phyloP scores from a whole-genome alignment of 2,888 invertebrate genomes.

The Polyommatus iphigenia region DNA sequence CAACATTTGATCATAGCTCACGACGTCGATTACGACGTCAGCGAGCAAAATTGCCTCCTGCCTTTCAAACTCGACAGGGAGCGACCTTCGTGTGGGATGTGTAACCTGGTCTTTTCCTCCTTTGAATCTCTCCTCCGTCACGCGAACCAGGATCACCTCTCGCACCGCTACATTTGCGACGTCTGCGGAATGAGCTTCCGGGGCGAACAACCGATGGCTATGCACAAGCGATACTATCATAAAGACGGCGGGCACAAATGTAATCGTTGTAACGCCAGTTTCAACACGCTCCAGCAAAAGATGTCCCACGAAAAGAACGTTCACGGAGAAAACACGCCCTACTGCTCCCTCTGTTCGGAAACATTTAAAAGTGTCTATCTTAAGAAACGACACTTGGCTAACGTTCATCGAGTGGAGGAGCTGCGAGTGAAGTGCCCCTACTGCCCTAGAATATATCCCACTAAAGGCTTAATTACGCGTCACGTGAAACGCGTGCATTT shows the following conservation, averaged over 20 bases:
- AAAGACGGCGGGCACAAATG: conserved; percentile 69
- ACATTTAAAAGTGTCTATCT: conserved; percentile 71
- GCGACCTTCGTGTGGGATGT: conserved; percentile 66
- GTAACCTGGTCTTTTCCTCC: conserved; percentile 67
- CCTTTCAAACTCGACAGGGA: conserved; percentile 69
- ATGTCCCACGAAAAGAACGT: conserved; percentile 71
- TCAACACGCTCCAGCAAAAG: conserved; percentile 69
- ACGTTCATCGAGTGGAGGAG: conserved; percentile 68
- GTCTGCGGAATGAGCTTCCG: conserved; percentile 74
- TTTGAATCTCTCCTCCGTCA: conserved; percentile 70
- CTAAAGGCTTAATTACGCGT: conserved; percentile 80
- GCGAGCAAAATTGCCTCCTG: conserved; percentile 66
- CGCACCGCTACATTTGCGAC: conserved; percentile 73
- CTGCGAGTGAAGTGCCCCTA: conserved; percentile 71
- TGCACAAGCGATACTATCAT: conserved; percentile 73
- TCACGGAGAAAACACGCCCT: conserved; percentile 62
- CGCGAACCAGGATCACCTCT: conserved; percentile 69
- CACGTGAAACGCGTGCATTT: conserved; percentile 82
- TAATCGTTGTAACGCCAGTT: conserved; percentile 72
- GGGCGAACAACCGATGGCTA: conserved; percentile 71
- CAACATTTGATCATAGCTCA: conserved; percentile 72
- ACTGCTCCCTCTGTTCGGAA: conserved; percentile 68
- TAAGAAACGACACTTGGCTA: conserved; percentile 68
- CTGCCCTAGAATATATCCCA: conserved; percentile 72
- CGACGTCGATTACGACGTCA: conserved; percentile 69